Evolutionary conservation across 2,113 vertebrate genomes (phyloP).

Genomic region (Callorhinus ursinus): DNA sequence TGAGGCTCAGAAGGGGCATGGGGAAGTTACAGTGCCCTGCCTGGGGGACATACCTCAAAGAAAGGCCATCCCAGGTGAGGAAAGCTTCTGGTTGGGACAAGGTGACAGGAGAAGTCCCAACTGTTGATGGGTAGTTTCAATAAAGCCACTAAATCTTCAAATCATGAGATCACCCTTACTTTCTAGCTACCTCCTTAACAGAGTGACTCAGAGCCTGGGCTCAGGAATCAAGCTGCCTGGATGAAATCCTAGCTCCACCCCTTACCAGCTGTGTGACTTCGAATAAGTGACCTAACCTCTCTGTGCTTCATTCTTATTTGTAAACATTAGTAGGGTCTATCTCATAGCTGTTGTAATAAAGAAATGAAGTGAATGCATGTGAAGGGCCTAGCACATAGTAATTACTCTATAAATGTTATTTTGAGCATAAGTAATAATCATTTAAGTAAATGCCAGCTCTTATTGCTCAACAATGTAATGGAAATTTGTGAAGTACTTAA

Average conservation of each 20-base stretch:
- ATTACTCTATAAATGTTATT: neutral
- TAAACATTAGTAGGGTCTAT: neutral
- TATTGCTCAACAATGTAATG: neutral
- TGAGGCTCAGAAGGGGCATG: neutral
- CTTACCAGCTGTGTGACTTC: neutral
- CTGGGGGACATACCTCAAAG: no score
- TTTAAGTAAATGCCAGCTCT: neutral
- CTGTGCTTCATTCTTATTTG: neutral
- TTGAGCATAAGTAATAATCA: neutral
- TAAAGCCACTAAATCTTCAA: neutral
- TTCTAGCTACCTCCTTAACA: neutral
- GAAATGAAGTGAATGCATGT: neutral
- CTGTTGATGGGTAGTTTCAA: neutral
- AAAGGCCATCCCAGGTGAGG: neutral
- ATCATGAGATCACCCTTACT: neutral
- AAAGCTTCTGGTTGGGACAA: neutral
- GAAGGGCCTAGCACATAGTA: neutral
- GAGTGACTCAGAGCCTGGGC: neutral
- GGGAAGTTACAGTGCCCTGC: neutral
- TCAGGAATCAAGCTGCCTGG: neutral
- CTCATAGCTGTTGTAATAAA: neutral
- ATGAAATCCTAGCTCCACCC: neutral
- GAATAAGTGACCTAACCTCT: neutral
- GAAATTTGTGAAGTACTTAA: neutral
- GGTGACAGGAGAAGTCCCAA: no score